Evolutionary conservation across 2,888 invertebrate species (phyloP), one percentile per base, ranked within the genome.

Genomic region (Selenia dentaria): DNA sequence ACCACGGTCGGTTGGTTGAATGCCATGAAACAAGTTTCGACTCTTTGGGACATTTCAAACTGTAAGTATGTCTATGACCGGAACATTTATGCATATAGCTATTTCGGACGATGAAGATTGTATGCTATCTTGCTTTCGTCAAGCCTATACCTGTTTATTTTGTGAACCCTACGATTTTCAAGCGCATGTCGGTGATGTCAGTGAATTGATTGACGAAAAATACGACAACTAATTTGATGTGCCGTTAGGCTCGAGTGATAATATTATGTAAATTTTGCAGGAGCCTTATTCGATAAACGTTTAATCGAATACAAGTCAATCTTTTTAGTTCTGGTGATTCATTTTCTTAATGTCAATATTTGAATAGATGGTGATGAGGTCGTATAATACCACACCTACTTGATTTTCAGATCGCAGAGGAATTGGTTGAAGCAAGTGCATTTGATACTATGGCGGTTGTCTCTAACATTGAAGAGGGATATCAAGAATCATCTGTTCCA

Each of bases 401-500:
- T n/a, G 32, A 9, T 35, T 70, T 68, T 28, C 59, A 88, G 88
- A 11, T 60, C 49, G 27, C 73, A 71, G 71, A 79, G 79, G 70
- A 84, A 76, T 35, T 92, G 92, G 88, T 79, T 92, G 4, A 92
- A 86, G 22, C 95, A 96, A 83, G 85, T 95, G 0, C 74, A 90
- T 18, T 92, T 94, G 77, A 79, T 96, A n/a, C 61, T 93, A 2
- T 94, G 94, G 94, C 83, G 96, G 48, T 88, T 92, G 3, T 92
- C 92, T 14, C 67, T 94, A 12, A 92, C 93, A 34, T 82, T 93
- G 24, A 91, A 92, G 56, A 85, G 95, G 58, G 93, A 94, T 64
- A 83, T 93, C 0, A 83, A 90, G 35, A 80, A 92, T 2, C 87
- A 93, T 59, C 51, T 92, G 1, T 74, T 93, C 34, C 89, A 94